Evolutionary conservation across 37 sponge, comb jelly and placozoan species (phyloP), one percentile per base, ranked within the genome.

Genomic region (Crambe crambe): DNA sequence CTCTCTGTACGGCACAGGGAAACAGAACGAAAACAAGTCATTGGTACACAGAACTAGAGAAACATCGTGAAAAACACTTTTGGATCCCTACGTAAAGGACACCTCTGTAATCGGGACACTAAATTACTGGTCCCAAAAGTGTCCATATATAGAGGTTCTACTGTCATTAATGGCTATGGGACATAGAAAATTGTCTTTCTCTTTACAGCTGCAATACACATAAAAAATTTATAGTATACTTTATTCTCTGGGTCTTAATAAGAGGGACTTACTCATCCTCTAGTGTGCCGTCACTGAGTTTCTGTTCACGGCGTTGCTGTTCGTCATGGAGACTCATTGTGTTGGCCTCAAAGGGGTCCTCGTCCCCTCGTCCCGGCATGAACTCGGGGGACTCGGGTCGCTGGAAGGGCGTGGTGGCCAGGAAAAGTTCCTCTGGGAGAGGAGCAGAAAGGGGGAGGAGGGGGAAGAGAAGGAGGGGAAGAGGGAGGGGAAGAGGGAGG

Each of bases 361-460:
- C 66, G 57, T 22, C 21, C 34, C 2, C 69, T 39, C 26, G 35
- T 43, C 20, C 57, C 42, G 17, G 42, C 31, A 37, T 21, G 34
- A 34, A 82, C 59, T 81, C 88, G 18, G 88, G 88, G 12, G 88
- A 88, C 12, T 88, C 82, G 2, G 73, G 65, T 6, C 80, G 51
- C 31, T 73, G 58, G 39, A 60, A 71, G 5, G 86, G 86, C 27
- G 86, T 86, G 1, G 66, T 78, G 23, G 74, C 80, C 8, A 85
- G 9, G 35, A 85, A 77, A 12, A 60, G 3, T 35, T 72, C 73
- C 1, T 72, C 85, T 71, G 57, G 8, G 1, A 34, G 29, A 40
- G 44, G 17, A 22, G 43, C 18, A 20, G 47, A 1, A 20, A 21
- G 21, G 39, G 40, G 25, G 47, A 37, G 30, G 54, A 68, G 58